These are phyloP conservation scores for Sternarchorhynchus goeldii DNA, from an alignment of 2,797 vertebrate genomes.

Conservation along the genomic window DNA sequence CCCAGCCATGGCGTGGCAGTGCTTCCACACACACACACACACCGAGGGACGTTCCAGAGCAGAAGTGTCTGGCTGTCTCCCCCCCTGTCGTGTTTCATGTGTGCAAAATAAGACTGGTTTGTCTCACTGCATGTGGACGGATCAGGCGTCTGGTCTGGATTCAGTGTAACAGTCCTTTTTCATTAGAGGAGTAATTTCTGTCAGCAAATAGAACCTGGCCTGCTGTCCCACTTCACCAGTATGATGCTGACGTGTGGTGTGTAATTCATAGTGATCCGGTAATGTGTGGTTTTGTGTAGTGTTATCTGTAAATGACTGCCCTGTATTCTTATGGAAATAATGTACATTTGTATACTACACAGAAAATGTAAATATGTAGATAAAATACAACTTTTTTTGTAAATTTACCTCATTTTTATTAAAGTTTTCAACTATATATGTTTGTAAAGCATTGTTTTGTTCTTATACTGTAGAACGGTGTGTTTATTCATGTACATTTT, in stretches of 20 bases:
- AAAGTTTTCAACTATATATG: conserved; percentile 46
- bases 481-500: conserved; percentile 1
- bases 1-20: too few relatives aligned
- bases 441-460: conserved; percentile 8
- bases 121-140: too few relatives aligned
- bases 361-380: conserved; percentile 67
- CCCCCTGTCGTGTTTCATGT: too few relatives aligned
- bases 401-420: conserved; percentile 55
- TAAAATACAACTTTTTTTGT: conserved; percentile 59
- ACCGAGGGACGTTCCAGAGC: too few relatives aligned
- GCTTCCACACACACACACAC: too few relatives aligned
- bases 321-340: conserved; percentile 52
- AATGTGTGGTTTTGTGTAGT: conserved; percentile 35
- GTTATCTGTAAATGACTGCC: conserved; percentile 50
- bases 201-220: too few relatives aligned
- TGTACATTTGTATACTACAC: conserved; percentile 67
- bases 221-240: neutral
- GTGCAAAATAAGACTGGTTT: too few relatives aligned
- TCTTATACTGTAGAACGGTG: neutral
- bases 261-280: neutral
- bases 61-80: too few relatives aligned
- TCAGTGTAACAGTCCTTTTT: too few relatives aligned
- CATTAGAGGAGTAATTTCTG: too few relatives aligned
- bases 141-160: too few relatives aligned
- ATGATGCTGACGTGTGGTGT: conserved; percentile 15